Conservation (phyloP, 2,113 vertebrate genomes). For the Halcyon senegalensis region DNA sequence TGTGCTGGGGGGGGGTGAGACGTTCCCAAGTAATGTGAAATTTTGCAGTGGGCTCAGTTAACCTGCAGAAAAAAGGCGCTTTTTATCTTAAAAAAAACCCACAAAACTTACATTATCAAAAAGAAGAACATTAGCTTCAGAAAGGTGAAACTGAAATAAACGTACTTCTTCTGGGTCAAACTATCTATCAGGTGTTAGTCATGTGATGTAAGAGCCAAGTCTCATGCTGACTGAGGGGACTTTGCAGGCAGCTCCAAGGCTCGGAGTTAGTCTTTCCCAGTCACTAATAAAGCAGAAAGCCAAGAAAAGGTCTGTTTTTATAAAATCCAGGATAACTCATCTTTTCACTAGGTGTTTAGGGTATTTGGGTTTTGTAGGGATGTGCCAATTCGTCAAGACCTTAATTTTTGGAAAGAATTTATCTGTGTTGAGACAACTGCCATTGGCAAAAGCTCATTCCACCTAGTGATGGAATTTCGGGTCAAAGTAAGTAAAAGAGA, state of each 20-base stretch:
- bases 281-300: not conserved
- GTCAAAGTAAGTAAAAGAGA: not conserved
- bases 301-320: not conserved
- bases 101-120: not conserved
- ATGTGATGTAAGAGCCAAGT: not conserved
- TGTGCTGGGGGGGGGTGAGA: accelerated
- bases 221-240: not conserved
- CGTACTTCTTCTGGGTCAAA: not conserved
- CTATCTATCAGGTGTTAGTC: not conserved
- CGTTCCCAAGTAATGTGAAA: not conserved
- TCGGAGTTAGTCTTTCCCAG: not conserved
- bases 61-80: not conserved
- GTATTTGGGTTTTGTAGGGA: not conserved
- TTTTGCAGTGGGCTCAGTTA: not conserved
- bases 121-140: not conserved
- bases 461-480: not conserved
- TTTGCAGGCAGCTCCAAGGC: not conserved
- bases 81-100: not conserved
- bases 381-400: not conserved
- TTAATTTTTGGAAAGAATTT: not conserved
- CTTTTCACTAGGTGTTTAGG: not conserved
- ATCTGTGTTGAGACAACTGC: not conserved
- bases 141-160: not conserved
- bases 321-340: not conserved
- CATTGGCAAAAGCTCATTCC: not conserved